Base-by-base conservation (phyloP, 92 coral and sea anemone species). In the Bergia sp. region DNA sequence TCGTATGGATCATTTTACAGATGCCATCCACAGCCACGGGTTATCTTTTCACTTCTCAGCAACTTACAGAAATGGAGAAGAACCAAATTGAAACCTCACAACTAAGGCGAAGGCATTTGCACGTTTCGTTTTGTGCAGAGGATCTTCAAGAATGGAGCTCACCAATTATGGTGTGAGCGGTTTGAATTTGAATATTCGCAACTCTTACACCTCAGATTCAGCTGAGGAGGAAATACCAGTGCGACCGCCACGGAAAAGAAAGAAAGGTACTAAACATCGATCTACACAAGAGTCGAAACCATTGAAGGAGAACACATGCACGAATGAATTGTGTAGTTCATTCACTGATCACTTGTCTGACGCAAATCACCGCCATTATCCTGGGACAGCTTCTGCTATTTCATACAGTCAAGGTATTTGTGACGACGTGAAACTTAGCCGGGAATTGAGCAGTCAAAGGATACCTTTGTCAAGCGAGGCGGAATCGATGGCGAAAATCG, bases 181-280 rank as follows among this genome's bases (percentile, higher is more conserved):
- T 43, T 84, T 71, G 4, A 82, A 79, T 79, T 79, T 47, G 43
- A 50, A 84, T 84, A 84, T 45, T 84, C 61, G 67, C 38, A 73
- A 37, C 41, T 71, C 75, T 7, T 58, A 55, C 13, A 37, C 65
- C 10, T 15, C 83, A 7, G 15, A 37, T 11, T 69, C 87, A 6
- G 29, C 29, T 29, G 87, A 84, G 41, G 87, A 84, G 79, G 87
- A 84, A 84, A 84, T 84, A 84, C 87, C 87, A 45, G 40, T 71
- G 41, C 79, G 87, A 16, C 87, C 87, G 37, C 87, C 87, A 20
- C 87, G 78, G 67, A 71, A 37, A 72, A 71, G 67, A 12, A 69
- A 84, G 87, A 47, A 84, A 37, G 64, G 79, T 15, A 15, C 61
- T 3, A 71, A 84, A 84, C 75, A 71, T 1, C 79, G 43, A 84